Evolutionary conservation across 2,888 invertebrate genomes (phyloP), one percentile per base, ranked within the genome.

Genomic region (Ormia ochracea): DNA sequence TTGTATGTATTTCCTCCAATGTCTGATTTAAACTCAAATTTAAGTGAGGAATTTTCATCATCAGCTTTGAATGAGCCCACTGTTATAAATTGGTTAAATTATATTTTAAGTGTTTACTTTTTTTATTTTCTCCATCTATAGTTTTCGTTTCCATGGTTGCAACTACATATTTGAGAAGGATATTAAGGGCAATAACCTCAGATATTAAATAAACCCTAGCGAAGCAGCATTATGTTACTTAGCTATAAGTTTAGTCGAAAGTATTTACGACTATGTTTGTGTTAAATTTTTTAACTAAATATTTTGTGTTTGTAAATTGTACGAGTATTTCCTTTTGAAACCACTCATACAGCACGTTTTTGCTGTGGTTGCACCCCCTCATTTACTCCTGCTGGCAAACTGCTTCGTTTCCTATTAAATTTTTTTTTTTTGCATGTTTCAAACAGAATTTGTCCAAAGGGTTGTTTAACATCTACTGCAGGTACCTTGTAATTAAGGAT

Each of bases 401-500:
- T 76, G 41, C 56, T 80, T 76, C 66, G 66, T 63, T 76, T 76
- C 68, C 74, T 56, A 63, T 78, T 26, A 48, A 33, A 50, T 50
- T 7, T 63, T 54, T 68, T 70, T 50, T 38, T 26, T 52, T 70
- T 17, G 7, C 9, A 7, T 17, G 12, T 65, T 48, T 41, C 33
- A 19, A 38, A 21, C 41, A 43, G 12, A 72, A 59, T 59, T 61
- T 54, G 28, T 56, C 33, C 33, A 69, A 79, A 65, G 74, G 79
- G 74, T 72, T 70, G 79, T 69, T 65, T 70, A 59, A 65, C 59
- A 66, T 69, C 45, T 69, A 63, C 66, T 79, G 79, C 79, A 79
- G 79, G 79, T 79, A 75, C 66, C 70, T 70, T 66, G 36, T 45
- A 59, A 66, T 79, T 75, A 66, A 75, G 70, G 75, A 63, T 79